Percentiles rank a stretch among this genome's conserved stretches.
Conservation (phyloP, 2,797 vertebrate genomes). For the Etheostoma perlongum region DNA sequence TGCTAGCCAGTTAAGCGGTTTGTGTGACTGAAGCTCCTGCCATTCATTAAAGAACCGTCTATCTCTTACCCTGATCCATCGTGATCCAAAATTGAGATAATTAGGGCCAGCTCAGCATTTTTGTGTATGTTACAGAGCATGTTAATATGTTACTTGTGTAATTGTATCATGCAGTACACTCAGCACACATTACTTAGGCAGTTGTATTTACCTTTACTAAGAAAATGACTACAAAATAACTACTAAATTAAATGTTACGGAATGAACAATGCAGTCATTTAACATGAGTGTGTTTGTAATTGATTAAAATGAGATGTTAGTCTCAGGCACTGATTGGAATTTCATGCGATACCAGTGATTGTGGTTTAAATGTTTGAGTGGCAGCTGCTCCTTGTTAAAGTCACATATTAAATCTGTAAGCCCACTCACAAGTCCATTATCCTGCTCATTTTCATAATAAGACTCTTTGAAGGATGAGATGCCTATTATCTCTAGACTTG, state of each 20-base stretch:
- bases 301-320: neutral
- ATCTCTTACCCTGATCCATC: neutral
- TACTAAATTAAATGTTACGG: neutral
- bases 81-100: neutral
- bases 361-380: slow-evolving; percentile 50
- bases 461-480: slow-evolving; percentile 55
- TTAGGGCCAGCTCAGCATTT: too few species aligned
- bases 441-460: slow-evolving; percentile 71
- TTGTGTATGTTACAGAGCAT: neutral
- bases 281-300: neutral
- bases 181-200: neutral
- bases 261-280: slow-evolving; percentile 17
- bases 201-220: neutral
- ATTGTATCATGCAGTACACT: neutral
- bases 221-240: too few species aligned
- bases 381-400: slow-evolving; percentile 71
- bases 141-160: neutral
- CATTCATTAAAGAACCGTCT: neutral
- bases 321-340: slow-evolving; percentile 18
- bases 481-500: slow-evolving; percentile 55
- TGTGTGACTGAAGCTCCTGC: too few species aligned
- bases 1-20: too few species aligned
- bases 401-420: slow-evolving; percentile 64
- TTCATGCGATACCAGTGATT: slow-evolving; percentile 15
- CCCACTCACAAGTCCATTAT: slow-evolving; percentile 44